Conservation (phyloP, 2,888 invertebrate species). For the Altica lythri region DNA sequence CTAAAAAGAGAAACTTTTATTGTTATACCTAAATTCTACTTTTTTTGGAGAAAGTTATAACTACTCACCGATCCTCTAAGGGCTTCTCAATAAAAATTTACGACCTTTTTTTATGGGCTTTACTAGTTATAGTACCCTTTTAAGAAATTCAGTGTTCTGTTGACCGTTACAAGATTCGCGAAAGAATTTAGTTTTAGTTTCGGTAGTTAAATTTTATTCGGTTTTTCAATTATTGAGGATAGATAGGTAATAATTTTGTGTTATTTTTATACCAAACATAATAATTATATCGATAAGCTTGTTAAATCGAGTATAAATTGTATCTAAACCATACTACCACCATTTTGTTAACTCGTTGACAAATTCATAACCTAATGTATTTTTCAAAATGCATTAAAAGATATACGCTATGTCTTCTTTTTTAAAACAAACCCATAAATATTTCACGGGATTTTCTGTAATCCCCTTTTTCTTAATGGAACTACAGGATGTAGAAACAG, state of each 20-base stretch:
- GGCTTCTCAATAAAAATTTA: constrained; percentile 22
- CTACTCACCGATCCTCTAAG: constrained; percentile 11
- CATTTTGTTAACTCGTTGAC: constrained; percentile 11
- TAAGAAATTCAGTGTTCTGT: constrained; percentile 11
- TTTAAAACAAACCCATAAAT: constrained; percentile 26
- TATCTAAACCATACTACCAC: too few species aligned
- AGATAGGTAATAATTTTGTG: too few species aligned
- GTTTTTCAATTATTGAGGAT: too few species aligned
- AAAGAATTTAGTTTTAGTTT: too few species aligned
- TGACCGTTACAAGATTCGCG: constrained; percentile 15
- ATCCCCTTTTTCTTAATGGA: constrained; percentile 34
- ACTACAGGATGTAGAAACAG: constrained; percentile 38
- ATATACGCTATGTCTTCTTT: constrained; percentile 18
- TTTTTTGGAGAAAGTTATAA: constrained; percentile 25
- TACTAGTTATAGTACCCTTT: too few species aligned
- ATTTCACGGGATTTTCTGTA: constrained; percentile 25
- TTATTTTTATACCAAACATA: too few species aligned
- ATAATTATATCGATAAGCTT: too few species aligned
- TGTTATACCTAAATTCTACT: constrained; percentile 24
- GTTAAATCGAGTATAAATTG: too few species aligned
- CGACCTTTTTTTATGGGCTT: constrained; percentile 15
- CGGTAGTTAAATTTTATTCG: too few species aligned
- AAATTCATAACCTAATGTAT: constrained; percentile 18
- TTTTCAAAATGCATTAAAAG: constrained; percentile 24
- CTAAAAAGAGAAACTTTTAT: constrained; percentile 25